Conservation (phyloP, 2,797 vertebrate species). For the Xiphorhynchus erythropygius region DNA sequence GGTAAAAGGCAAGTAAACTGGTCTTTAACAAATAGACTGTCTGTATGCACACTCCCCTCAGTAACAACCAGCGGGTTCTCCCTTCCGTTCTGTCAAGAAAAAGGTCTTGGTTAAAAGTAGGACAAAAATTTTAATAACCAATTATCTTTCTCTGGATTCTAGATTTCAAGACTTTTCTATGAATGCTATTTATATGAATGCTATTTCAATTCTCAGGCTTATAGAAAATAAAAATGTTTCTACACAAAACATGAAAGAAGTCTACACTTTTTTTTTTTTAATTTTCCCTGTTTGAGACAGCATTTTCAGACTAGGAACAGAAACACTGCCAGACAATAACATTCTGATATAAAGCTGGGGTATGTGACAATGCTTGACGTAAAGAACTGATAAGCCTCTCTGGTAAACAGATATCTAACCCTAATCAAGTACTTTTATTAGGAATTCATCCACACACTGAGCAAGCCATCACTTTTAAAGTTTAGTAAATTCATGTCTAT, state of each 20-base stretch:
- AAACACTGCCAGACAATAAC: neutral
- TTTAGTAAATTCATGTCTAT: neutral
- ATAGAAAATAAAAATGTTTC: neutral
- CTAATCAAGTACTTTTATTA: neutral
- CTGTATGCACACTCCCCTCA: neutral
- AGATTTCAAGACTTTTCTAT: neutral
- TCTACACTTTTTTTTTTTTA: neutral
- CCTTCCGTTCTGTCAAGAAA: neutral
- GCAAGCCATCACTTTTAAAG: neutral
- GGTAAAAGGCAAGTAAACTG: neutral
- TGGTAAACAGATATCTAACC: neutral
- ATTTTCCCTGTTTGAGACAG: neutral
- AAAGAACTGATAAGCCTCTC: neutral
- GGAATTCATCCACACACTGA: neutral
- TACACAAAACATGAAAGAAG: neutral
- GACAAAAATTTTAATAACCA: neutral
- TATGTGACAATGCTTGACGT: neutral
- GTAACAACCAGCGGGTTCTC: neutral
- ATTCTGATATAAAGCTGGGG: neutral
- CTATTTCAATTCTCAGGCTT: neutral
- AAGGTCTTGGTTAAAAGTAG: neutral
- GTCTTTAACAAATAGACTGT: neutral
- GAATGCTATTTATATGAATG: neutral
- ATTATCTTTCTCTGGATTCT: neutral
- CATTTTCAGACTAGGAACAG: neutral